A percentile compares a stretch with the other conserved stretches of the same genome.
These are phyloP conservation scores for Irena cyanogastra DNA, from an alignment of 2,113 vertebrate genomes.

Conservation along the genomic window DNA sequence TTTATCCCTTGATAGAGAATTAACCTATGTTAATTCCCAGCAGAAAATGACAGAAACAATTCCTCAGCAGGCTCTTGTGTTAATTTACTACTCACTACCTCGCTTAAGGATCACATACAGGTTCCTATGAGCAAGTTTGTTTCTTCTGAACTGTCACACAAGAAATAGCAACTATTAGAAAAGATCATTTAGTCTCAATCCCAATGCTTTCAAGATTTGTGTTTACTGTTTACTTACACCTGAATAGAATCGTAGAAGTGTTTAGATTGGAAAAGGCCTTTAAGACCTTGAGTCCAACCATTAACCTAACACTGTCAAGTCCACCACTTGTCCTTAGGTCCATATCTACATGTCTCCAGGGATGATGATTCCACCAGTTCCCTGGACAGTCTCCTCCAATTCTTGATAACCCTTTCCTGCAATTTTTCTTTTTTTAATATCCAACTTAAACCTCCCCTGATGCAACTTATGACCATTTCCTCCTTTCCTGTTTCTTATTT, in stretches of 20 bases:
- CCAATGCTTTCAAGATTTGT: not conserved
- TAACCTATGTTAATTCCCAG: not conserved
- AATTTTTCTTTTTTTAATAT: not conserved
- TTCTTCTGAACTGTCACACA: not conserved
- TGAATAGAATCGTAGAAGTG: not conserved
- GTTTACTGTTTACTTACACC: not conserved
- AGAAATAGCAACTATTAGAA: not conserved
- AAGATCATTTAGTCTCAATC: not conserved
- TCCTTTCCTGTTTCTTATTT: not conserved
- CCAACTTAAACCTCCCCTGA: not conserved
- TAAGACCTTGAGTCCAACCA: not conserved
- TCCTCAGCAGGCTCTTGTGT: not conserved
- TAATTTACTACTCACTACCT: not conserved
- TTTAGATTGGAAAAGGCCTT: not conserved
- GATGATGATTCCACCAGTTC: not conserved
- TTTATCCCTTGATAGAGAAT: not conserved
- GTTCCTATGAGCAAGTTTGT: not conserved
- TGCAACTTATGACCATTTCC: not conserved
- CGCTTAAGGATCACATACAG: accelerated
- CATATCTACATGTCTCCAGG: not conserved
- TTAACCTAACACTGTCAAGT: not conserved
- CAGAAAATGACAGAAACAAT: not conserved
- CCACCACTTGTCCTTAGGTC: not conserved
- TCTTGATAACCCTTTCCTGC: not conserved
- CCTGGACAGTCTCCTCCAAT: not conserved